These are phyloP conservation scores for Pyrrhia umbra DNA, from an alignment of 2,888 invertebrate genomes.

Conservation along the genomic window DNA sequence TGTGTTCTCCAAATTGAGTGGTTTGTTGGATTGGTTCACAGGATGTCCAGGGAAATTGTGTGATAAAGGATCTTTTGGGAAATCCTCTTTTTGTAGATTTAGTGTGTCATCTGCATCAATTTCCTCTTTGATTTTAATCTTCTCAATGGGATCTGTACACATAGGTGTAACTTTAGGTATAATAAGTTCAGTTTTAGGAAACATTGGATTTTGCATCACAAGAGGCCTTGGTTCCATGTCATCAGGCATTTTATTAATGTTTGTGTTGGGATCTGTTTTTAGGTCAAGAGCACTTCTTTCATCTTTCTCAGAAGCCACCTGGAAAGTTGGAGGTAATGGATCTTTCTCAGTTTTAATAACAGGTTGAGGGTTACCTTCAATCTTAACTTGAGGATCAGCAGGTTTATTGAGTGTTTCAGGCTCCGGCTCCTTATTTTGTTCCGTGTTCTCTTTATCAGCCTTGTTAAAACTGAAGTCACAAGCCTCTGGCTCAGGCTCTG, in stretches of 20 bases:
- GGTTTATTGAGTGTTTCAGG: constrained; percentile 75
- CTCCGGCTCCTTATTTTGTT: constrained; percentile 81
- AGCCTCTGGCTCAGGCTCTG: constrained; percentile 85
- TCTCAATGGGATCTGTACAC: constrained; percentile 86
- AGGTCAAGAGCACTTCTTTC: constrained; percentile 82
- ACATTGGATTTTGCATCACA: constrained; percentile 74
- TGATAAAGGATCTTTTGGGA: constrained; percentile 84
- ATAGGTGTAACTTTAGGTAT: constrained; percentile 91
- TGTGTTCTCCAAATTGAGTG: constrained; percentile 85
- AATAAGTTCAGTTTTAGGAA: constrained; percentile 91
- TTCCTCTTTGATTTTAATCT: constrained; percentile 89
- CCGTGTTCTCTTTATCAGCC: constrained; percentile 82
- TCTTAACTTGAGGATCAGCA: constrained; percentile 79
- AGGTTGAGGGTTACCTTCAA: constrained; percentile 77
- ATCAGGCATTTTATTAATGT: constrained; percentile 73
- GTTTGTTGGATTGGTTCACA: constrained; percentile 80
- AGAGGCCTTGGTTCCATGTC: constrained; percentile 76
- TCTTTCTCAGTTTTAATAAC: constrained; percentile 83
- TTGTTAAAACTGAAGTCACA: constrained; percentile 88
- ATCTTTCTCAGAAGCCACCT: constrained; percentile 79
- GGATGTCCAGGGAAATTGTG: constrained; percentile 84
- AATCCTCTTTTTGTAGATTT: constrained; percentile 86
- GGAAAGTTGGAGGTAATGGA: constrained; percentile 76
- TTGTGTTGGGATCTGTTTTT: constrained; percentile 79
- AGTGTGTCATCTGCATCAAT: constrained; percentile 84